A percentile compares a stretch with the other conserved stretches of the same genome.
These are phyloP conservation scores for Felis chaus DNA, from an alignment of 2,113 vertebrate species.

Conservation along the genomic window DNA sequence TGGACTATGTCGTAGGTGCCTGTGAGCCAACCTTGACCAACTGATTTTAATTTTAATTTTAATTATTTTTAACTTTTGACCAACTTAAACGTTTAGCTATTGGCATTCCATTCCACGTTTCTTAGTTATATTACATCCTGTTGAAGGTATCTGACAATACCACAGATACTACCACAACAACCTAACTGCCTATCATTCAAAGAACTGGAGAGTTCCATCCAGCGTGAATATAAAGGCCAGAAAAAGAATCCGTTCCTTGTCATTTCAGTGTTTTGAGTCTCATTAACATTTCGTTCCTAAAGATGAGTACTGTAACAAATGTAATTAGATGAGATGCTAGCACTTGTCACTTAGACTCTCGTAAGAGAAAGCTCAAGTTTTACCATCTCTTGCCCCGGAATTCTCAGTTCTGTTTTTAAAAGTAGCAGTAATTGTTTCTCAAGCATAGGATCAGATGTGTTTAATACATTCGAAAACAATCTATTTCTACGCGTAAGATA, in stretches of 20 bases:
- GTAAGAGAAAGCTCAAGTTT: background rate
- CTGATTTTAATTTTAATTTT: background rate
- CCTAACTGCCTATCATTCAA: background rate
- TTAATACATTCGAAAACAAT: slow-evolving; percentile 45
- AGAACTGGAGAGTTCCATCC: background rate
- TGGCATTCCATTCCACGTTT: background rate
- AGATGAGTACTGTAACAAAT: slow-evolving; percentile 43
- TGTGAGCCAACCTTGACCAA: background rate
- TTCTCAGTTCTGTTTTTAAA: slow-evolving; percentile 41
- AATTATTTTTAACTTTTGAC: background rate
- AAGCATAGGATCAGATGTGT: slow-evolving; percentile 59
- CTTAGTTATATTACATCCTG: background rate
- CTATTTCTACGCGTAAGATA: slow-evolving; percentile 54
- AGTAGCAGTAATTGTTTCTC: slow-evolving; percentile 34
- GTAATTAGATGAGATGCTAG: background rate
- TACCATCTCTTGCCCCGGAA: background rate
- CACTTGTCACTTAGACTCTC: background rate
- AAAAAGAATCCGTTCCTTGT: background rate
- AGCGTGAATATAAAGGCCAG: background rate
- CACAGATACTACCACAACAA: background rate
- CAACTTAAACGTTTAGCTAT: background rate
- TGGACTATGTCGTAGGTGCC: background rate
- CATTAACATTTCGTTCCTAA: slow-evolving; percentile 44
- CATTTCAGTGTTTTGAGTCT: slow-evolving; percentile 36
- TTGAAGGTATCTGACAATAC: background rate